Base-by-base conservation (phyloP, 1,140 invertebrate genomes). In the Drosophila repletoides region DNA sequence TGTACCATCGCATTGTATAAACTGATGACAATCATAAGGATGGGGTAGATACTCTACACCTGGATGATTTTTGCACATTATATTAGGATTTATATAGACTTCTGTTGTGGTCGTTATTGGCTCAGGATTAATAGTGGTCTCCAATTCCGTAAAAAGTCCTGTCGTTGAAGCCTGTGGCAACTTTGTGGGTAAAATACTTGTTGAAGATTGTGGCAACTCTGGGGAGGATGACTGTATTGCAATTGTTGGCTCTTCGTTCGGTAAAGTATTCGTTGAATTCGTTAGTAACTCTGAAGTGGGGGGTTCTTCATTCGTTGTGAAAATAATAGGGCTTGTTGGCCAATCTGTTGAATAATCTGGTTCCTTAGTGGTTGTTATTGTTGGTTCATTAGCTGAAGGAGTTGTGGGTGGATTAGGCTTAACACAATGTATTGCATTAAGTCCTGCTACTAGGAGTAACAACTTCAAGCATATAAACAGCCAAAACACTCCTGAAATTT, bases 1-100 rank as follows among this genome's bases (percentile, higher is more conserved):
- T 2, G 21, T 9, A 0, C 41, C 59, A 21, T 34, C 22, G 19
- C 81, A 87, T 0, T 71, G 58, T n/a, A 87, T 81, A 38, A 68
- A 87, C 24, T 51, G 40, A 12, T 69, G 76, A 7, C 81, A 87
- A 34, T 87, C 24, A 36, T 87, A 72, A 0, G 81, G 81, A 71
- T 87, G 36, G 0, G 72, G 69, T 6, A 87, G 24, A 5, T 46
- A 76, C 5, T 64, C 45, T 3, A 69, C 51, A 1, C 66, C 66
- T 2, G 36, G 38, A 64, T 81, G 61, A 4, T 69, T 33, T 9
- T 21, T 21, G 22, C 81, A 87, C 31, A 69, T 63, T 2, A 26
- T 29, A 6, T 73, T 17, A 0, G 58, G 36, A 52, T 87, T 61
- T 1, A 79, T 34, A 2, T 9, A 17, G 1, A 21, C 14, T 10